Conservation (phyloP, 2,888 invertebrate species). For the Polydrusus pterygomalis region DNA sequence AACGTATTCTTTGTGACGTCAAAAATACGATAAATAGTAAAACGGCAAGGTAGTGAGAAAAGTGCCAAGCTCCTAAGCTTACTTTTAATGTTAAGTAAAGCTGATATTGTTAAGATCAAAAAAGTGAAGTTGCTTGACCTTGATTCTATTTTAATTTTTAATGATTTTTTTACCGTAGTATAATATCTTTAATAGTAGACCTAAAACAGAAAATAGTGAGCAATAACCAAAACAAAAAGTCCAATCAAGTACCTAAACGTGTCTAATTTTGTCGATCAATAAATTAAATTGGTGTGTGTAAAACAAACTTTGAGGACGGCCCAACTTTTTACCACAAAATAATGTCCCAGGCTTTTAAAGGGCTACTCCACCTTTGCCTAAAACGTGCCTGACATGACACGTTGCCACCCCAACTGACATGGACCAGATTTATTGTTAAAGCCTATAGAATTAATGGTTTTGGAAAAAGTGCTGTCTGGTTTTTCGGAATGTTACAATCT, state of each 20-base stretch:
- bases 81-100: too few species aligned
- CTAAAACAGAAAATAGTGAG: background rate
- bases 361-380: background rate
- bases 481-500: constrained; percentile 5
- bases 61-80: too few species aligned
- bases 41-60: too few species aligned
- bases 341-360: constrained; percentile 5
- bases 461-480: constrained; percentile 1
- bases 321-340: background rate
- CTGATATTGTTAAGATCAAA: too few species aligned
- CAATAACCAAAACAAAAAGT: background rate
- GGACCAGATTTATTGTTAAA: background rate
- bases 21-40: too few species aligned
- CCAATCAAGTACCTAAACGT: background rate
- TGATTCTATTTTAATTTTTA: too few species aligned
- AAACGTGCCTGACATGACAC: constrained; percentile 3
- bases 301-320: background rate
- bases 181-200: too few species aligned
- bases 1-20: too few species aligned
- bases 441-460: constrained; percentile 1
- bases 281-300: constrained; percentile 2
- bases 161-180: too few species aligned
- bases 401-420: constrained; percentile 2
- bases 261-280: background rate
- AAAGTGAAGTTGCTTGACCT: too few species aligned